Evolutionary conservation across 2,888 invertebrate species (phyloP), one percentile per base, ranked within the genome.

Genomic region (Neoascia interrupta): DNA sequence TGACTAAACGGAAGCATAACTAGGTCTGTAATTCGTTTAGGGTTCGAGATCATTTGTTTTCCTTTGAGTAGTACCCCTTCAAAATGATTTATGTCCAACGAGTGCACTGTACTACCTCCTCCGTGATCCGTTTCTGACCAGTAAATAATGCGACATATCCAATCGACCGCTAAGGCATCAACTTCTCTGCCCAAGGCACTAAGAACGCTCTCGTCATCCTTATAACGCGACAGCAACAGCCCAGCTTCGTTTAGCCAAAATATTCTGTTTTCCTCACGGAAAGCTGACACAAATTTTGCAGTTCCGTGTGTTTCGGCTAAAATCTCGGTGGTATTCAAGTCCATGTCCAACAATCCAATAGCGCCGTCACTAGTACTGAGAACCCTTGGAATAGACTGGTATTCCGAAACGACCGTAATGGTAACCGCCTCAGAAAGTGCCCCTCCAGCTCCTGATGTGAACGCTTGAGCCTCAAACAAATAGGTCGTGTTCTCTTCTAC

Each of bases 91-190:
- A 95, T 86, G 85, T 94, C 92, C 3, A 95, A 89, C 79, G 92
- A 91, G 84, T 93, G 92, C 19, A 94, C 90, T 0, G 91, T 91
- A 68, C 91, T 91, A 0, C 84, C 74, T 81, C 90, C 90, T n/a
- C 89, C 86, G 3, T 83, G 81, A 1, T 89, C 88, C 15, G 91
- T 85, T 87, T 96, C 96, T 0, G 94, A 91, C 93, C 96, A 96
- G 86, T 95, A 97, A 4, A 97, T 89, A 43, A 93, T 92, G 49
- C 96, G 91, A 49, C 94, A 92, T 39, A 97, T 92, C 97, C 97
- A 98, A 88, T 98, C 97, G 0, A 96, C 90, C 1, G 94, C 92
- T 19, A 97, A 88, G 72, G 94, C 93, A 6, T 91, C 87, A 0
- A 91, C 92, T 23, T 91, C 91, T n/a, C 90, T 90, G 26, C 91